Evolutionary conservation across 2,888 invertebrate species (phyloP).

Genomic region (Pammene fasciana): DNA sequence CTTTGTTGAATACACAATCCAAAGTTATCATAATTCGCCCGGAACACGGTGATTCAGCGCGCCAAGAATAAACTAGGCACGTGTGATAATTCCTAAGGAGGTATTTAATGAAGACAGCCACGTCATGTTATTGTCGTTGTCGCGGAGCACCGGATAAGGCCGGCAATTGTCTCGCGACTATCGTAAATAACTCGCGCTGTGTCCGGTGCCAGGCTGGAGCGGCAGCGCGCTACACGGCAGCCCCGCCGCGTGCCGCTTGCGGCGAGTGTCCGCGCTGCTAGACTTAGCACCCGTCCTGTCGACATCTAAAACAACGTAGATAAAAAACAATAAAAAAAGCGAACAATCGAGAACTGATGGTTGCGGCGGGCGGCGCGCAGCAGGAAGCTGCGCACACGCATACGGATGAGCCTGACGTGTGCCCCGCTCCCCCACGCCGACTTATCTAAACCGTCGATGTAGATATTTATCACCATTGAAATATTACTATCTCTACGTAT

Average conservation of each 20-base stretch:
- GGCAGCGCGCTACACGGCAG: conserved; percentile 70
- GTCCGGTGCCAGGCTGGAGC: conserved; percentile 77
- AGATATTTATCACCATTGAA: conserved; percentile 56
- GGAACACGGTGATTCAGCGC: conserved; percentile 66
- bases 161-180: conserved; percentile 77
- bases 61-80: conserved; percentile 71
- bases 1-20: conserved; percentile 35
- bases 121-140: conserved; percentile 78
- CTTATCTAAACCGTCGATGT: conserved; percentile 56
- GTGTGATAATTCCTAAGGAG: conserved; percentile 75
- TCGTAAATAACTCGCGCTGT: conserved; percentile 80
- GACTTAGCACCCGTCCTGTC: conserved; percentile 5
- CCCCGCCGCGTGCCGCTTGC: conserved; percentile 60
- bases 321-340: conserved; percentile 47
- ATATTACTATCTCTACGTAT: conserved; percentile 54
- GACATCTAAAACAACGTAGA: conserved; percentile 24
- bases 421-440: conserved; percentile 54
- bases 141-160: conserved; percentile 79
- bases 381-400: conserved; percentile 78
- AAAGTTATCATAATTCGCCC: conserved; percentile 43
- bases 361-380: conserved; percentile 57
- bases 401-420: conserved; percentile 76
- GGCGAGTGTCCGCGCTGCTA: conserved; percentile 57
- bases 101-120: conserved; percentile 79
- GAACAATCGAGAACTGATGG: conserved; percentile 56